Base-by-base conservation (phyloP, 1,140 invertebrate species). In the Colletes latitarsis region DNA sequence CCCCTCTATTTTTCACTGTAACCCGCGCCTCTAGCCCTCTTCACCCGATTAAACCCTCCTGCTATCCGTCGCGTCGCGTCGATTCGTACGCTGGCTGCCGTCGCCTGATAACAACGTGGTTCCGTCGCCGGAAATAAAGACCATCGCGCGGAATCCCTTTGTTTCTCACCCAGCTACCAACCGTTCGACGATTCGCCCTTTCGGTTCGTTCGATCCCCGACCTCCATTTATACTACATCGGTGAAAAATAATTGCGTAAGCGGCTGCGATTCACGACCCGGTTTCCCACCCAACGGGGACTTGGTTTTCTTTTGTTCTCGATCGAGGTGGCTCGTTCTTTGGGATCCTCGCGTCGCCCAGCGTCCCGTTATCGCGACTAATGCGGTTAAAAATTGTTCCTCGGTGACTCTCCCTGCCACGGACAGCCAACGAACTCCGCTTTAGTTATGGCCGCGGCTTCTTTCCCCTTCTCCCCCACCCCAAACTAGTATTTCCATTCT, bases 181-280 rank as follows among this genome's bases (percentile, higher is more conserved):
- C 30, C 77, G 55, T 39, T 21, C 39, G 72, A 43, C 62, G 71
- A 67, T 71, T 83, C 77, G 67, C 64, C 76, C 70, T 46, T 60
- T 70, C 62, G 58, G 39, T 70, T 17, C 83, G 81, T 66, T 79
- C 82, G 77, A 64, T 79, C 82, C 30, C 69, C 82, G 69, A 78
- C 81, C 74, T 78, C 74, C 75, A 73, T 84, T 84, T 79, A 79
- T 55, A 74, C 68, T 39, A 62, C 58, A 12, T 39, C 43, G 43
- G 53, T 53, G 55, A 64, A 84, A 84, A 84, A 84, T 84, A 84
- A 84, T 84, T 74, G 81, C 76, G 76, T 74, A 83, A 74, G 69
- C 69, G 64, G 41, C 80, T 55, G 41, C 41, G 82, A 83, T 82
- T 70, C 58, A 63, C 55, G 62, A 46, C 41, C 63, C 67, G 49